phyloP scores from a whole-genome alignment of 2,888 invertebrate species.

The Dastarcus helophoroides region DNA sequence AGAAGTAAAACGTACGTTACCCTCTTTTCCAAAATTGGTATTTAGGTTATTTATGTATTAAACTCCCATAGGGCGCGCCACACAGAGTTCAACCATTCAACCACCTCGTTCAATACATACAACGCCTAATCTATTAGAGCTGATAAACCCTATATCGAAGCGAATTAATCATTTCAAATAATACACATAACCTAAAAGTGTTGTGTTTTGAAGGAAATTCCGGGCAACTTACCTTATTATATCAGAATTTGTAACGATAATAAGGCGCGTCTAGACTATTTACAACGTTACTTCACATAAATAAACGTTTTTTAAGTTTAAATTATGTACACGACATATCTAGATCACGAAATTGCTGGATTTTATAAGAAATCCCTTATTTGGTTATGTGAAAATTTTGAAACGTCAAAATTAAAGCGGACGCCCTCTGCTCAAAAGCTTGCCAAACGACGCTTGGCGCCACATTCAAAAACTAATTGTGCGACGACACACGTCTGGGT shows the following conservation, averaged over 20 bases:
- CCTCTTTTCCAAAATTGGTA: no score
- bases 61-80: no score
- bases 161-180: not conserved
- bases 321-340: constrained; percentile 27
- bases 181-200: constrained; percentile 27
- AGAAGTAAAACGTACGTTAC: no score
- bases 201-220: constrained; percentile 11
- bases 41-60: constrained; percentile 1
- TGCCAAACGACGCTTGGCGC: no score
- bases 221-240: constrained; percentile 6
- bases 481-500: no score
- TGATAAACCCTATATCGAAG: constrained; percentile 3
- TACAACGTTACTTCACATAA: constrained; percentile 20
- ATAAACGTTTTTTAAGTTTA: constrained; percentile 14
- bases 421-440: not conserved
- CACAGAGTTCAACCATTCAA: no score
- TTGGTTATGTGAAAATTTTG: constrained; percentile 38
- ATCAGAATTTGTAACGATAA: constrained; percentile 5
- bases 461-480: no score
- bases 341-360: constrained; percentile 27
- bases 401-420: constrained; percentile 29
- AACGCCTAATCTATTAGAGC: constrained; percentile 9
- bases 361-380: constrained; percentile 34
- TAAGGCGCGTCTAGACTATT: constrained; percentile 11
- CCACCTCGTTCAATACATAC: no score